Base-by-base conservation (phyloP, 1,140 invertebrate genomes). In the Dinoponera quadriceps region DNA sequence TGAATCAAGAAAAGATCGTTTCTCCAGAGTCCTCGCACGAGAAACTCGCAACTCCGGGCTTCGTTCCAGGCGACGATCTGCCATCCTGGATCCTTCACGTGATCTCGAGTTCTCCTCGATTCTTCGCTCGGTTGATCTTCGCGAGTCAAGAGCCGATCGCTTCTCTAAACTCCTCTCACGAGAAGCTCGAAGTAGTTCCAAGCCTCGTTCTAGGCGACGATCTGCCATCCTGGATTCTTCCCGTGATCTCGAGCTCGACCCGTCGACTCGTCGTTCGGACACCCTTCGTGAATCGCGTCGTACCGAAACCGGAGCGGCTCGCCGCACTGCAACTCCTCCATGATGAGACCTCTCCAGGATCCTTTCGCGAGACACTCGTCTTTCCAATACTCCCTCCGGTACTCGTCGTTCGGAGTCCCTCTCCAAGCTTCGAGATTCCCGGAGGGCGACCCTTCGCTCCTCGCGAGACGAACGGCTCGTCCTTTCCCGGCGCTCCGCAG, bases 401-500 rank as follows among this genome's bases (percentile, higher is more conserved):
- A 55, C 18, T 55, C 60, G 81, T 68, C 57, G 82, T 18, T 73
- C 81, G 1, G 66, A 44, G 16, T 60, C 59, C 14, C 25, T 65
- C 49, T 22, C 54, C 54, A 49, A 25, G 29, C 11, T 20, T 87
- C 83, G 63, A n/a, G 51, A 38, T 11, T 5, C 29, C 38, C 3
- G 20, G 18, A 0, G 29, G 0, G 44, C 54, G 9, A 20, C 48
- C 16, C 69, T 81, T 11, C 60, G 48, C 20, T 29, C 29, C 1
- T 82, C 66, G 18, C 60, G 80, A 11, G 57, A 77, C 3, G 60
- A n/a, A 18, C 16, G 60, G 11, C 59, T 75, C 2, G 20, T 63
- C 11, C 54, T 66, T 48, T 82, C 68, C 16, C 74, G 73, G 44
- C 51, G 54, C 16, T 72, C 62, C 9, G 44, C 11, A 22, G 9